Evolutionary conservation across 2,113 vertebrate species (phyloP).

Genomic region (Cygnus atratus): DNA sequence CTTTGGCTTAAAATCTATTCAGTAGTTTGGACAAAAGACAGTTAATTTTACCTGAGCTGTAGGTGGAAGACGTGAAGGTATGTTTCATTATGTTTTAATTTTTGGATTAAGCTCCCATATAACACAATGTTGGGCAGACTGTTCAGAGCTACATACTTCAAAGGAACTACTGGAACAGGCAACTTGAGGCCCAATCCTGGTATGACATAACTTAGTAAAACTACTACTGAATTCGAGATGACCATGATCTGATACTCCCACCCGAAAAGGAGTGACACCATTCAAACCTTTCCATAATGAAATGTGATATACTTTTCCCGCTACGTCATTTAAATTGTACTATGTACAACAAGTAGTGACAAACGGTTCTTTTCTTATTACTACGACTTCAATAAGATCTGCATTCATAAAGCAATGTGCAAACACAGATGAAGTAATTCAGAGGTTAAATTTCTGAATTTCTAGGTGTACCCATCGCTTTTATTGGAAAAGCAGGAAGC

Average conservation of each 20-base stretch:
- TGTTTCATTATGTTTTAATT: background rate
- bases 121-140: background rate
- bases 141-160: background rate
- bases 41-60: background rate
- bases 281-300: background rate
- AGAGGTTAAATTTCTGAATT: slow-evolving; percentile 14
- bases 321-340: background rate
- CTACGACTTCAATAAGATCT: background rate
- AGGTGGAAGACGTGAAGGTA: background rate
- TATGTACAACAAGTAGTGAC: background rate
- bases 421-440: slow-evolving; percentile 26
- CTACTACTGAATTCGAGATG: background rate
- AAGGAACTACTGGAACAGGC: background rate
- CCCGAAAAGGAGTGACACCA: background rate
- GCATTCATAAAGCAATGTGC: background rate
- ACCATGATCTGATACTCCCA: background rate
- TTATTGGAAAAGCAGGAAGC: background rate
- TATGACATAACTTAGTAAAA: background rate
- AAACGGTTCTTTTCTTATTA: background rate
- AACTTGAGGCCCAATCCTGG: background rate
- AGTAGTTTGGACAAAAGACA: background rate
- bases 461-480: background rate
- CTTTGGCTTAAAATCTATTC: background rate
- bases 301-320: background rate
- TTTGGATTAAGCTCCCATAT: background rate